These are phyloP conservation scores for Gallinago undulata DNA, from an alignment of 2,113 vertebrate species.

Conservation along the genomic window DNA sequence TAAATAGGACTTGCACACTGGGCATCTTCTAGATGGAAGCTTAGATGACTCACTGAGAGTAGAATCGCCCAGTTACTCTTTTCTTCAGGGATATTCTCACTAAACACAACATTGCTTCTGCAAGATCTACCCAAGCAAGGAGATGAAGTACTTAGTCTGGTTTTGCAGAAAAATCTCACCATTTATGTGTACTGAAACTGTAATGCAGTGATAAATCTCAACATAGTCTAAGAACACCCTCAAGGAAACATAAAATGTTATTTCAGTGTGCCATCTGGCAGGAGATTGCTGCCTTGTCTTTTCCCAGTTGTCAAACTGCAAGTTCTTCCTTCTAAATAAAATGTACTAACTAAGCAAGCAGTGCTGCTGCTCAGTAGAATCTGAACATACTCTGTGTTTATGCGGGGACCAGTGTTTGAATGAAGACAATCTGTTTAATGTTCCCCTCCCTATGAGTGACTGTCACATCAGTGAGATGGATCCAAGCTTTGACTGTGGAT, in stretches of 20 bases:
- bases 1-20: background rate
- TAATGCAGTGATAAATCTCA: constrained; percentile 5
- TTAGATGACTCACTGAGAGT: background rate
- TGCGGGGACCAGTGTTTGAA: background rate
- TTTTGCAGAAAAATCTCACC: background rate
- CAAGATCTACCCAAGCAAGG: background rate
- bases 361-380: background rate
- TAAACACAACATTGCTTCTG: background rate
- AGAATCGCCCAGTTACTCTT: background rate
- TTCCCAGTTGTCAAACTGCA: constrained; percentile 32
- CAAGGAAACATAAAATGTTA: background rate
- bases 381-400: constrained; percentile 23
- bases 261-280: constrained; percentile 7
- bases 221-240: background rate
- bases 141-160: background rate
- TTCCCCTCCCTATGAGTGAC: background rate
- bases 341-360: background rate
- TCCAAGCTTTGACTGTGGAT: constrained; percentile 28
- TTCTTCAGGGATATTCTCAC: background rate
- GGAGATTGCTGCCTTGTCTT: background rate
- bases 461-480: constrained; percentile 35
- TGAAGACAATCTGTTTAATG: constrained; percentile 50
- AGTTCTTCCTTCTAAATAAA: constrained; percentile 37
- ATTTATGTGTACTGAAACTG: background rate
- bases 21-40: background rate